phyloP scores from a whole-genome alignment of 2,797 vertebrate genomes.

The Dermochelys coriacea region DNA sequence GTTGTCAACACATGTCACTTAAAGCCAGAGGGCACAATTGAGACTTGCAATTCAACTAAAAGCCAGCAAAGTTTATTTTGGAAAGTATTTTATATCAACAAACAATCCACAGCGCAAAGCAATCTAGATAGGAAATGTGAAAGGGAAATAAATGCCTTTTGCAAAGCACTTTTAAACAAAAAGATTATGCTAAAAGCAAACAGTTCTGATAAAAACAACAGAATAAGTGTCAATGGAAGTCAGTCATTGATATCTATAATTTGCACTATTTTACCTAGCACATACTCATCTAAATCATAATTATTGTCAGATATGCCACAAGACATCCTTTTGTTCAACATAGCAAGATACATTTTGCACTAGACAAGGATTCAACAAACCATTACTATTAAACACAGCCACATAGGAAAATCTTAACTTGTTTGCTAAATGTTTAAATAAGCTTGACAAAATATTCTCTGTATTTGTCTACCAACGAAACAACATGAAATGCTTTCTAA shows the following conservation, averaged over 20 bases:
- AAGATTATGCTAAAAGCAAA: neutral
- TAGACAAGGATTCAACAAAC: neutral
- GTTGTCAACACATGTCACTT: conserved; percentile 78
- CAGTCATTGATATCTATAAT: conserved; percentile 12
- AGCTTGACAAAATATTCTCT: conserved; percentile 46
- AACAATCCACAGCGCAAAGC: conserved; percentile 37
- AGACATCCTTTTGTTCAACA: conserved; percentile 22
- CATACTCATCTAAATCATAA: conserved; percentile 47
- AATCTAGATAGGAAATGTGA: conserved; percentile 44
- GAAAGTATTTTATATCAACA: conserved; percentile 74
- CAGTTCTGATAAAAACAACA: conserved; percentile 5
- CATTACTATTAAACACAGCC: neutral
- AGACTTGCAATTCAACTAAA: conserved; percentile 50
- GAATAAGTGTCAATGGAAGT: neutral
- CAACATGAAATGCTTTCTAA: conserved; percentile 50
- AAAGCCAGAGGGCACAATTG: conserved; percentile 33
- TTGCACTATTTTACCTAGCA: neutral
- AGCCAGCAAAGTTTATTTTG: conserved; percentile 82
- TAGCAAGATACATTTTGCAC: neutral
- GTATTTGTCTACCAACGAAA: conserved; percentile 47
- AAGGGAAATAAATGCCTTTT: neutral
- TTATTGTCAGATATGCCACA: conserved; percentile 40
- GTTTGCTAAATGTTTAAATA: conserved; percentile 42
- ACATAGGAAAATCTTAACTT: conserved; percentile 19
- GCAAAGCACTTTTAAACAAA: neutral